Evolutionary conservation across 2,113 vertebrate genomes (phyloP).

Genomic region (Upupa epops): DNA sequence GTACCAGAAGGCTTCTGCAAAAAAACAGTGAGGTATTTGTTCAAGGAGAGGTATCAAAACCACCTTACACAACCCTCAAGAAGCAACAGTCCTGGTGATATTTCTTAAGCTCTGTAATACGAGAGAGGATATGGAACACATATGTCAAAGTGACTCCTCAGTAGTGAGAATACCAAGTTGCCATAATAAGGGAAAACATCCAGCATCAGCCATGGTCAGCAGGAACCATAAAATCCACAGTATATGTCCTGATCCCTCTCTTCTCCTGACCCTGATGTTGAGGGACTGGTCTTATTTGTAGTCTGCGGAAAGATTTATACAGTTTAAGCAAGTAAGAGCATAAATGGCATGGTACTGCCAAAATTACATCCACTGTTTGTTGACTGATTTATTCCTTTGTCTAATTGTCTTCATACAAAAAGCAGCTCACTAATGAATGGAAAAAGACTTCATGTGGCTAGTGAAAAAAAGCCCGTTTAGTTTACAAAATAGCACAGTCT

Average conservation of each 20-base stretch:
- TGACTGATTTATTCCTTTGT: constrained; percentile 68
- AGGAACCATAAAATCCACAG: neutral
- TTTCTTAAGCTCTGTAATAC: neutral
- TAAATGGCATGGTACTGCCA: neutral
- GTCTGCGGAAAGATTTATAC: constrained; percentile 53
- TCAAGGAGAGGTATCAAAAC: neutral
- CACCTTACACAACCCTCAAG: neutral
- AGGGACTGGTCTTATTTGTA: constrained; percentile 14
- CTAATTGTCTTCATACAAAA: constrained; percentile 45
- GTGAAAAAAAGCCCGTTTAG: neutral
- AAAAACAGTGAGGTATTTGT: neutral
- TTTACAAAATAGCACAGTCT: constrained; percentile 59
- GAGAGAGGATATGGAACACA: neutral
- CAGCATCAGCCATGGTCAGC: neutral
- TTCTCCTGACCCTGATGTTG: neutral
- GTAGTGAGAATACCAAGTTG: neutral
- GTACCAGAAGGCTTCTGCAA: accelerated
- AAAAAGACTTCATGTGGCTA: constrained; percentile 54
- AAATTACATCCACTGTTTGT: constrained; percentile 38
- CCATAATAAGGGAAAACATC: neutral
- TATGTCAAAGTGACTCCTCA: accelerated
- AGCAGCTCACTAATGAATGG: constrained; percentile 54
- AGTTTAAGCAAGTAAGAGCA: constrained; percentile 21
- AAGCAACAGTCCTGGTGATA: neutral
- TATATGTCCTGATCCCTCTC: neutral